Evolutionary conservation across 2,113 vertebrate genomes (phyloP).

Genomic region (Campylomormyrus tamandua): DNA sequence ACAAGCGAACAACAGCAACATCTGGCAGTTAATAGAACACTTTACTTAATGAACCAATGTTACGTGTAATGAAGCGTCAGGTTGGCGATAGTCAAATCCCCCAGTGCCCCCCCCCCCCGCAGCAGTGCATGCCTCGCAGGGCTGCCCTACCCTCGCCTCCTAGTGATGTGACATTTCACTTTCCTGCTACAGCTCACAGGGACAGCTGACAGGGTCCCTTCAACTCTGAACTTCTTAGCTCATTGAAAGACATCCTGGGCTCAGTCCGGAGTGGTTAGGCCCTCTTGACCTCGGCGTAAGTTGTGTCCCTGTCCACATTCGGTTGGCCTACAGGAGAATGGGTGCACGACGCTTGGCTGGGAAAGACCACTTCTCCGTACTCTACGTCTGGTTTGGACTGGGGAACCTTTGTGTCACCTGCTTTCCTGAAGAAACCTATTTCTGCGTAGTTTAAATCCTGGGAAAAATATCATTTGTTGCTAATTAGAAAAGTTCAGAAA

Average conservation of each 20-base stretch:
- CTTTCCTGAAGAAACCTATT: background rate
- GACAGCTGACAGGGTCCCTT: too few species aligned
- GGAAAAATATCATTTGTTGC: background rate
- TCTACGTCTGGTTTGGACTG: background rate
- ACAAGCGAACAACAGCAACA: background rate
- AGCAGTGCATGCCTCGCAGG: too few species aligned
- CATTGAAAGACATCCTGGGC: too few species aligned
- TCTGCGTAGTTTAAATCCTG: background rate
- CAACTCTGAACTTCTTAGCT: too few species aligned
- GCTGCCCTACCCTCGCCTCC: too few species aligned
- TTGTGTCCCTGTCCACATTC: background rate
- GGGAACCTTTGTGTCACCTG: background rate
- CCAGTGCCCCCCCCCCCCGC: too few species aligned
- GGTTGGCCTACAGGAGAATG: background rate
- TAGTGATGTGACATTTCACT: too few species aligned
- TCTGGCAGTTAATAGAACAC: background rate
- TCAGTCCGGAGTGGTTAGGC: background rate
- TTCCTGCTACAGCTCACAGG: too few species aligned
- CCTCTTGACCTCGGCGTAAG: background rate
- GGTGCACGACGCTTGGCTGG: background rate
- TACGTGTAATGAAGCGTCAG: too few species aligned
- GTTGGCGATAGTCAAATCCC: too few species aligned
- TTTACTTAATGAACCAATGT: background rate
- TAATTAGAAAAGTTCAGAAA: too few species aligned
- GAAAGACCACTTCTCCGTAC: background rate